Base-by-base conservation (phyloP, 2,797 vertebrate species). In the Antrozous pallidus region DNA sequence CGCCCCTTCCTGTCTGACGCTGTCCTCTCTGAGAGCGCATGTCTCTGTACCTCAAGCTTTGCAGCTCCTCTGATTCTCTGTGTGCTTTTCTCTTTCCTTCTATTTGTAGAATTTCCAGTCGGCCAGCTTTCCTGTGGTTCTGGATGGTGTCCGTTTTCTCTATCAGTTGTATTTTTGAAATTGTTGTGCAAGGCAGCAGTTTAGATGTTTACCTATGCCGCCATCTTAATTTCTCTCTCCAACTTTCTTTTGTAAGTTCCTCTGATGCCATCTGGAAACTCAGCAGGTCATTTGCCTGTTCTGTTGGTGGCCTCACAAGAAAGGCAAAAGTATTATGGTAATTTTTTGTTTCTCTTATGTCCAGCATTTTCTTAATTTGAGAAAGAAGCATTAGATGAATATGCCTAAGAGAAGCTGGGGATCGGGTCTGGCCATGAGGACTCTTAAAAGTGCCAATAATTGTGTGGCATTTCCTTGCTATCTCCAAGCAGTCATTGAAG, bases 401-500 rank as follows among this genome's bases (percentile, higher is more conserved):
- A 96, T 99, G 99, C 94, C 99, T 99, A 71, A 99, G 99, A 56
- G 99, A 99, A 12, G 99, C 99, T 5, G 99, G 98, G 0, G 99
- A 99, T 75, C 99, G 98, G 0, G 98, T 99, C 83, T 99, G 99
- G 61, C 99, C 99, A 95, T 99, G 97, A 0, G 99, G 99, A 97
- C 99, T 99, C 98, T 99, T 99, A 96, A 99, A 99, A 11, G 98
- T 99, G 97, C 98, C 99, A 82, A 99, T 99, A 96, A 99, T 99
- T 97, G 99, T 99, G 97, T 99, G 99, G 36, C 99, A 98, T 97
- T 99, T 99, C 97, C 99, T 99, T 0, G 99, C 99, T 96, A 99
- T 99, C 99, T 99, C 99, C 99, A 47, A 13, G 45, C 45, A 47
- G 45, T 47, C 45, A 47, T 8, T 47, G 45, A 47, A 47, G 45